Evolutionary conservation across 2,113 vertebrate species (phyloP).

Genomic region (Chiloscyllium plagiosum): DNA sequence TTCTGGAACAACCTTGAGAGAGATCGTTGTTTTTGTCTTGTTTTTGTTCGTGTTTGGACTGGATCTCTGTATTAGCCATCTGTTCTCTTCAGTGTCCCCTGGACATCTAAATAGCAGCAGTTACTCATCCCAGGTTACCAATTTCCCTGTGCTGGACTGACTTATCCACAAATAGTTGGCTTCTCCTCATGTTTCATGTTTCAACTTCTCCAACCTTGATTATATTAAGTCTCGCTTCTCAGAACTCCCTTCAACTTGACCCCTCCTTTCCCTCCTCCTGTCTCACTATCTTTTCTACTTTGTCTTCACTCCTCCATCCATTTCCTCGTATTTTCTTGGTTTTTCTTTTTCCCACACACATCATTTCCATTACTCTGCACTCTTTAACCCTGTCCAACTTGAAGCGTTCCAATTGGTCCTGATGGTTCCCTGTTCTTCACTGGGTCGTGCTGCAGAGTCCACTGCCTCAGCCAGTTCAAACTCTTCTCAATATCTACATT

Average conservation of each 20-base stretch:
- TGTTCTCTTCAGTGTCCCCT: neutral
- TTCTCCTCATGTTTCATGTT: neutral
- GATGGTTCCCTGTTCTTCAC: neutral
- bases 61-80: neutral
- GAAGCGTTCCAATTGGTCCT: neutral
- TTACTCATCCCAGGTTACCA: neutral
- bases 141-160: neutral
- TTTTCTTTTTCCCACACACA: neutral
- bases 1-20: neutral
- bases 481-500: neutral
- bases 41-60: neutral
- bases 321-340: neutral
- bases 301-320: neutral
- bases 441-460: neutral
- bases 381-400: neutral
- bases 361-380: neutral
- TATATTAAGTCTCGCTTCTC: neutral
- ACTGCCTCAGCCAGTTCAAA: neutral
- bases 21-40: neutral
- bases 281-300: neutral
- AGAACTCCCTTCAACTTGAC: neutral
- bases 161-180: neutral
- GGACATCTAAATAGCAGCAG: neutral
- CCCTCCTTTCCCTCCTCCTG: neutral
- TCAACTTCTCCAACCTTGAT: neutral